These are phyloP conservation scores for Garra rufa DNA, from an alignment of 2,113 vertebrate species.

Conservation along the genomic window DNA sequence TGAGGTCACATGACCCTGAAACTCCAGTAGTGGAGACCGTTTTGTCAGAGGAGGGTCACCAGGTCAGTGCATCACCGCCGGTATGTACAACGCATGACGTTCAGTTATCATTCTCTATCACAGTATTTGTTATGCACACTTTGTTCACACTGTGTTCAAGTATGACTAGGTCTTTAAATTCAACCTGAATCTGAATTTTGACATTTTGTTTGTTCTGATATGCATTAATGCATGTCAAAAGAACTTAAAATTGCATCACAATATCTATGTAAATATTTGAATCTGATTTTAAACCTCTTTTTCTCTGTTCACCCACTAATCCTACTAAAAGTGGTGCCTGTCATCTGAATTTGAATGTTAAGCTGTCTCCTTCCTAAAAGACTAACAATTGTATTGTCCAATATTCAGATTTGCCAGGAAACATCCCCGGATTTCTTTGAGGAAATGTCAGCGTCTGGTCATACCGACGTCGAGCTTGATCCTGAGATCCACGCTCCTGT, in stretches of 20 bases:
- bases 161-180: neutral
- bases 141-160: neutral
- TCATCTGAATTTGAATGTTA: neutral
- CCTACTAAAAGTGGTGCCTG: neutral
- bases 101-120: neutral
- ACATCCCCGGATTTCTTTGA: slow-evolving; percentile 69
- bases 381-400: neutral
- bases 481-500: slow-evolving; percentile 74
- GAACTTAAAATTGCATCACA: neutral
- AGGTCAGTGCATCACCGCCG: slow-evolving; percentile 65
- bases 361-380: neutral
- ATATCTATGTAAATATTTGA: neutral
- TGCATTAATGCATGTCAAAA: neutral
- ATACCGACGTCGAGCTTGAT: slow-evolving; percentile 58
- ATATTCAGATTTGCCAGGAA: slow-evolving; percentile 76
- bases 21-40: slow-evolving; percentile 53
- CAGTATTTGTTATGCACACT: neutral
- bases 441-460: slow-evolving; percentile 59
- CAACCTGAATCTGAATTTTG: neutral
- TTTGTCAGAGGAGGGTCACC: slow-evolving; percentile 77
- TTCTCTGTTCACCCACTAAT: neutral
- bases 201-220: neutral
- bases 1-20: slow-evolving; percentile 63
- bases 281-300: neutral
- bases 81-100: slow-evolving; percentile 16